Conservation (phyloP, 2,888 invertebrate genomes). For the Athripsodes cinereus region DNA sequence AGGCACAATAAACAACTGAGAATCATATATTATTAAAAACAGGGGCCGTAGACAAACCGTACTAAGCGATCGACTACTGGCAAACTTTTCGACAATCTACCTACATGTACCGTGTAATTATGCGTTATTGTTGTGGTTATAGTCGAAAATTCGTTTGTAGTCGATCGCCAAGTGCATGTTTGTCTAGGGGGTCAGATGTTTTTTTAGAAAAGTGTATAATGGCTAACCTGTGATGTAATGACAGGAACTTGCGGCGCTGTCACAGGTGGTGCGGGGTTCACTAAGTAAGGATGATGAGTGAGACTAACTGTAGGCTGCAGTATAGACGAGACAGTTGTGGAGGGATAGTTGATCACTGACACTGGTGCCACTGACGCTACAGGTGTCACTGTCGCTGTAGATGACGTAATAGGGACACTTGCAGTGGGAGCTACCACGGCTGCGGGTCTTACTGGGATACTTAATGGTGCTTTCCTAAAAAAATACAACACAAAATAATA, state of each 20-base stretch:
- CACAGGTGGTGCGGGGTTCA: not conserved
- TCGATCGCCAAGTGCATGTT: too few species aligned
- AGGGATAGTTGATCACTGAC: conserved; percentile 6
- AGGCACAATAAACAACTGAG: too few species aligned
- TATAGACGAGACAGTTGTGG: not conserved
- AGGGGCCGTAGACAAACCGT: too few species aligned
- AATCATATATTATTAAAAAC: too few species aligned
- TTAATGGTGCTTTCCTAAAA: not conserved
- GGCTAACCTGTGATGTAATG: not conserved
- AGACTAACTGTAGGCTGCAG: not conserved
- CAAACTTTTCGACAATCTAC: too few species aligned
- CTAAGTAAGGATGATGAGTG: not conserved
- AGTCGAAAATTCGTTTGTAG: too few species aligned
- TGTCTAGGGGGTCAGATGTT: too few species aligned
- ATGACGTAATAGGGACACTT: not conserved
- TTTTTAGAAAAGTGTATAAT: too few species aligned
- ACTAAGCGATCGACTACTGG: too few species aligned
- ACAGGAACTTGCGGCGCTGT: conserved; percentile 1
- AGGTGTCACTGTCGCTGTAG: not conserved
- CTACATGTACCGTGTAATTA: too few species aligned
- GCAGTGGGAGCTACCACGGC: not conserved
- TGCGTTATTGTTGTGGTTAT: too few species aligned
- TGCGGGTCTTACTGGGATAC: not conserved
- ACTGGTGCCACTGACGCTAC: conserved; percentile 14
- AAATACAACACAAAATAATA: not conserved